A percentile compares a stretch with the other conserved stretches of the same genome.
Evolutionary conservation across 2,888 invertebrate species (phyloP).

Genomic region (Macrosiphum euphorbiae): DNA sequence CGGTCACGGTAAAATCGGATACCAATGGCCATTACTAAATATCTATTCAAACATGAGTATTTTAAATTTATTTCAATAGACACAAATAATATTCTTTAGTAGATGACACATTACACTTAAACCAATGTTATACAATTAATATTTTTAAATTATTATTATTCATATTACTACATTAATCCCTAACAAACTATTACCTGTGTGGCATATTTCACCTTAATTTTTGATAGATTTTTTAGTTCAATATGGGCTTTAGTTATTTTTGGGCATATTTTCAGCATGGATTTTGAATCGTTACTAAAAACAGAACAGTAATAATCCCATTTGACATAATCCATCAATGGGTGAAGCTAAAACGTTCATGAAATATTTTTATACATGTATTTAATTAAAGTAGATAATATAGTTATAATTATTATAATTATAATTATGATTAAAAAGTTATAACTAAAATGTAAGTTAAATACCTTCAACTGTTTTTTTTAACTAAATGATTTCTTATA

Average conservation of each 20-base stretch:
- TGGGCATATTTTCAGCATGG: neutral
- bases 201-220: neutral
- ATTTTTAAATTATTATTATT: too few relatives aligned
- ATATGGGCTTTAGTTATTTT: neutral
- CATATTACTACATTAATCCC: neutral
- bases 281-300: neutral
- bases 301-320: neutral
- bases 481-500: neutral
- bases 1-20: neutral
- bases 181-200: neutral
- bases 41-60: neutral
- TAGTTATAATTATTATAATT: too few relatives aligned
- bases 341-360: neutral
- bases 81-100: neutral
- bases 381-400: too few relatives aligned
- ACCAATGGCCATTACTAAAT: conserved; percentile 9
- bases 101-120: neutral
- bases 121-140: neutral
- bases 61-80: neutral
- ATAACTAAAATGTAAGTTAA: too few relatives aligned
- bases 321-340: neutral
- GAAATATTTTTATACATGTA: too few relatives aligned
- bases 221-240: neutral
- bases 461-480: conserved; percentile 1
- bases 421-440: too few relatives aligned